Base-by-base conservation (phyloP, 2,113 vertebrate genomes). In the Hipposideros armiger region DNA sequence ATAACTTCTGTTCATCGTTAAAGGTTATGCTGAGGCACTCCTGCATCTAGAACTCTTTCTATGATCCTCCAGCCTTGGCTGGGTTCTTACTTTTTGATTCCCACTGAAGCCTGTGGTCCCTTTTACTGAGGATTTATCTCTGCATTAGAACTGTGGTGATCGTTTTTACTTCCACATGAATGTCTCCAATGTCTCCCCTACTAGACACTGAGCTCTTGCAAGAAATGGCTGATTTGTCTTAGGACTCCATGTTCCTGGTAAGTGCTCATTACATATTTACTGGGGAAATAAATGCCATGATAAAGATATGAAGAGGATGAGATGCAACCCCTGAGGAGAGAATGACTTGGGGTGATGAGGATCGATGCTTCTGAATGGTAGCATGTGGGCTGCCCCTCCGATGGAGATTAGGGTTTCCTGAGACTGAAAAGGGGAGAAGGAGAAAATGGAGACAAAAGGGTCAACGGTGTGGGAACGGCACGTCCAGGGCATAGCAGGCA, bases 1-100 rank as follows among this genome's bases (percentile, higher is more conserved):
- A 6, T 15, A 56, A 60, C 15, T 45, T 47, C 22, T 10, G 6
- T 3, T 28, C 64, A 9, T 17, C 26, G 9, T 67, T 32, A 42
- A 62, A 2, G 36, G 42, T 8, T 0, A 1, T 8, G 16, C 32
- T 1, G 4, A 20, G 14, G 26, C 28, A 19, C 42, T 16, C 24
- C 10, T 50, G 26, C 45, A 36, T 56, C 94, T 50, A 2, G 42
- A 47, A 28, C 13, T 20, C 52, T 69, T 28, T 67, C 64, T 73
- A 0, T 64, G 54, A 11, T 54, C 16, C 16, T 15, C 20, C 28
- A 5, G 15, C 17, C 83, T 24, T 2, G 24, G 40, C 11, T 7
- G 7, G 9, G 24, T 30, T 36, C 40, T 87, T 40, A 52, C 67
- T 58, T 26, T 52, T 45, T n/a, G 11, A 47, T 36, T 66, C 4